Percentiles rank a stretch among this genome's conserved stretches.
phyloP scores from a whole-genome alignment of 2,888 invertebrate species.

The Desoria tigrina region DNA sequence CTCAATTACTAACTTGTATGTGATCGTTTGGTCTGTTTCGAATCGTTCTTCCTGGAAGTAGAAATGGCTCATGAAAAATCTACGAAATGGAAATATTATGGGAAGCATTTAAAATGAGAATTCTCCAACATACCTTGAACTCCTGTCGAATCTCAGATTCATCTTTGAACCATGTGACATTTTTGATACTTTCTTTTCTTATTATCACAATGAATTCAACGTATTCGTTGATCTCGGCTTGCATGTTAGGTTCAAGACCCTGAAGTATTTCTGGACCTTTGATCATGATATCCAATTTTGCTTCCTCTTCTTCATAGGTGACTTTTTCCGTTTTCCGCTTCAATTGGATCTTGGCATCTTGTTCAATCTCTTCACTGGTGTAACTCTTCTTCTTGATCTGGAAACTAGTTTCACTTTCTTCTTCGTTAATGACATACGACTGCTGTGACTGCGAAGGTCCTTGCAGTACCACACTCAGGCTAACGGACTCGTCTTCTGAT shows the following conservation, averaged over 20 bases:
- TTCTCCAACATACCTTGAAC: slow-evolving; percentile 6
- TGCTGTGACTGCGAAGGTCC: slow-evolving; percentile 52
- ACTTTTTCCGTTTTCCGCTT: slow-evolving; percentile 58
- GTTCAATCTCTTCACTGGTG: slow-evolving; percentile 57
- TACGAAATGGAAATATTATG: too few relatives aligned
- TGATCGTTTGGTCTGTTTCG: slow-evolving; percentile 8
- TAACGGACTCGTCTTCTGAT: slow-evolving; percentile 62
- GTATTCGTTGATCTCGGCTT: slow-evolving; percentile 16
- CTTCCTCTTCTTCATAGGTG: slow-evolving; percentile 55
- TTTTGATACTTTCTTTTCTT: slow-evolving; percentile 13
- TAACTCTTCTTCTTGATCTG: slow-evolving; percentile 58
- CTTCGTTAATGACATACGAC: slow-evolving; percentile 57
- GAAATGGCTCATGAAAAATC: neutral
- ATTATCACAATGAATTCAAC: slow-evolving; percentile 32
- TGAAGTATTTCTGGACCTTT: slow-evolving; percentile 38
- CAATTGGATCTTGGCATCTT: slow-evolving; percentile 57
- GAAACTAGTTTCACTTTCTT: slow-evolving; percentile 59
- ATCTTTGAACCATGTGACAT: slow-evolving; percentile 21
- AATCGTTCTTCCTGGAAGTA: slow-evolving; percentile 7
- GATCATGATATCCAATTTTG: slow-evolving; percentile 39
- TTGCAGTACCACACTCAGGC: slow-evolving; percentile 1
- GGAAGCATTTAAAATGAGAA: too few relatives aligned
- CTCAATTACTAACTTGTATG: slow-evolving; percentile 23
- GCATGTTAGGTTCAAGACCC: slow-evolving; percentile 34
- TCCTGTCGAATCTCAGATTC: slow-evolving; percentile 2